Evolutionary conservation across 2,888 invertebrate species (phyloP).

Genomic region (Zonitis immaculata): DNA sequence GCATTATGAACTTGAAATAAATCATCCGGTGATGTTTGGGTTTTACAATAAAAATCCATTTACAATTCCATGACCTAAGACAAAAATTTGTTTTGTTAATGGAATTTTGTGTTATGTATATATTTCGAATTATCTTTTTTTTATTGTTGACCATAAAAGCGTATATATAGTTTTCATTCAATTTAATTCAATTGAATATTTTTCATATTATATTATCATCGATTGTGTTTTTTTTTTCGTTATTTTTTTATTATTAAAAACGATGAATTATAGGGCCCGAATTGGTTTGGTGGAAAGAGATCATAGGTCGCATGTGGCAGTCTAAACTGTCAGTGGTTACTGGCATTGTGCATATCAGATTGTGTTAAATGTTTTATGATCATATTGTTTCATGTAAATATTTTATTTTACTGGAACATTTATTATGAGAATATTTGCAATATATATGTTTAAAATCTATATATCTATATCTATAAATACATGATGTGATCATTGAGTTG

Average conservation of each 20-base stretch:
- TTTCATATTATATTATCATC: not conserved
- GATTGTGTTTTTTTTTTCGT: not conserved
- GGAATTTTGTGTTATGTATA: no score
- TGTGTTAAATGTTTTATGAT: slow-evolving; percentile 43
- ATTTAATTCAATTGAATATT: not conserved
- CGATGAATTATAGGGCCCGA: slow-evolving; percentile 32
- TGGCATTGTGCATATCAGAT: slow-evolving; percentile 38
- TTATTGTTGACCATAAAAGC: no score
- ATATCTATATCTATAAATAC: not conserved
- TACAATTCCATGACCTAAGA: slow-evolving; percentile 25
- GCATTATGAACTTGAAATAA: slow-evolving; percentile 28
- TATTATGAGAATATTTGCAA: slow-evolving; percentile 5
- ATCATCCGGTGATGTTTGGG: slow-evolving; percentile 31
- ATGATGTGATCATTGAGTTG: not conserved
- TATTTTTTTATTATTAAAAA: slow-evolving; percentile 6
- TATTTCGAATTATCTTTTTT: no score
- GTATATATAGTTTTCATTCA: not conserved
- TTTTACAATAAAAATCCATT: no score
- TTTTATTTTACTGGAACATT: slow-evolving; percentile 19
- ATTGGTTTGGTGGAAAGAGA: slow-evolving; percentile 26
- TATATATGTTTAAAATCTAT: not conserved
- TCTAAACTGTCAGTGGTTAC: slow-evolving; percentile 39
- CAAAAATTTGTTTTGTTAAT: slow-evolving; percentile 17
- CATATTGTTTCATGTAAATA: slow-evolving; percentile 34
- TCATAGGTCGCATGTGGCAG: slow-evolving; percentile 35